phyloP scores from a whole-genome alignment of 1,140 invertebrate species.

The Pseudobourletiella spinata region DNA sequence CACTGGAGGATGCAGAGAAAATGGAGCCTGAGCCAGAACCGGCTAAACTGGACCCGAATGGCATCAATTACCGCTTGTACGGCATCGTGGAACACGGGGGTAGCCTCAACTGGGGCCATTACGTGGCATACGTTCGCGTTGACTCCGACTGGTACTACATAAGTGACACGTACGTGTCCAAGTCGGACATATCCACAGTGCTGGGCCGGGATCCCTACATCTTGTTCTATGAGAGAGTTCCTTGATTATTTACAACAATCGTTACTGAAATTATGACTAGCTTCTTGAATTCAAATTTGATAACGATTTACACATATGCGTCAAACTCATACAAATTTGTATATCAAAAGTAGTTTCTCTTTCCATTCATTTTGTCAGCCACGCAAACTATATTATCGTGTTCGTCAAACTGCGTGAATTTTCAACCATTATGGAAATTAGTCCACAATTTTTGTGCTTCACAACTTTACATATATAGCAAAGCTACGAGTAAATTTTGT shows the following conservation, averaged over 20 bases:
- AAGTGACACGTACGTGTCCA: constrained; percentile 74
- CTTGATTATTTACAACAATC: constrained; percentile 10
- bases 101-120: constrained; percentile 81
- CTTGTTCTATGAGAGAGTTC: constrained; percentile 87
- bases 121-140: constrained; percentile 88
- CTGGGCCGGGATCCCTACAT: constrained; percentile 88
- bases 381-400: too few relatives aligned
- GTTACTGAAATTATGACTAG: too few relatives aligned
- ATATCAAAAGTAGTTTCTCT: too few relatives aligned
- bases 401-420: too few relatives aligned
- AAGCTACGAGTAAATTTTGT: too few relatives aligned
- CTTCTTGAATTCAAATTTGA: too few relatives aligned
- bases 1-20: not conserved
- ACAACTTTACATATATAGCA: too few relatives aligned
- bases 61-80: constrained; percentile 67
- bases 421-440: too few relatives aligned
- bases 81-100: constrained; percentile 92
- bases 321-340: too few relatives aligned
- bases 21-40: not conserved
- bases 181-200: constrained; percentile 69
- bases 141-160: constrained; percentile 70
- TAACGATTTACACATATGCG: too few relatives aligned
- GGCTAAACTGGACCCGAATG: not conserved
- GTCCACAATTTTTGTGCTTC: too few relatives aligned
- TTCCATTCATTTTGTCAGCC: too few relatives aligned